Base-by-base conservation (phyloP, 2,113 vertebrate species). In the Hippolais icterina region DNA sequence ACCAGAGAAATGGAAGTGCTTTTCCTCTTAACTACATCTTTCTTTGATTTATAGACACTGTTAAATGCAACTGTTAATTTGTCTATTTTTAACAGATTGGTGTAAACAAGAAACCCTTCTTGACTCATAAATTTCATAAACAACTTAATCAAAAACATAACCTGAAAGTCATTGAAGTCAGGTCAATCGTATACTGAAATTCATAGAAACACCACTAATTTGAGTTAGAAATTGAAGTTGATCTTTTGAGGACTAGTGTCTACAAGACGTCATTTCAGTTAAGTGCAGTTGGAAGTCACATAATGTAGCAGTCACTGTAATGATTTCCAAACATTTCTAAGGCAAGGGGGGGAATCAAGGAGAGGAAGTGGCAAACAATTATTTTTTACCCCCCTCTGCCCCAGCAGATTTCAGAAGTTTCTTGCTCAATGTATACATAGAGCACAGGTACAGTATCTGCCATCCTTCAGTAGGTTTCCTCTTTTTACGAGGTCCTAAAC, bases 11-110 rank as follows among this genome's bases (percentile, higher is more conserved):
- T 93, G 28, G 24, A 90, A 93, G 79, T 63, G 61, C 39, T 94
- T 91, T 83, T 87, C 56, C 60, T 83, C 64, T 95, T 91, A 95
- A 94, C 93, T 96, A 95, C 76, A 90, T 83, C 71, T 83, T 94
- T 74, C 71, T 92, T 94, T 96, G 87, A 96, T 96, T 96, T 96
- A 95, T 56, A 90, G 94, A 81, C 59, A 76, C 68, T 59, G 47
- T 83, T 85, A 96, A 94, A 90, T 25, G 29, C 54, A 90, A 90
- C 54, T 63, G 71, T 91, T 95, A 91, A 93, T 93, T 94, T 85
- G 46, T 70, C 42, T 89, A 44, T 90, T 93, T 90, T 93, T 80
- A 96, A 88, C 64, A 95, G 53, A 87, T 74, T 47, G 84, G 35
- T 90, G 68, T 68, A 93, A 93, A 96, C 75, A 96, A 71, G 61